Conservation (phyloP, 2,797 vertebrate species). For the Microhierax caerulescens region DNA sequence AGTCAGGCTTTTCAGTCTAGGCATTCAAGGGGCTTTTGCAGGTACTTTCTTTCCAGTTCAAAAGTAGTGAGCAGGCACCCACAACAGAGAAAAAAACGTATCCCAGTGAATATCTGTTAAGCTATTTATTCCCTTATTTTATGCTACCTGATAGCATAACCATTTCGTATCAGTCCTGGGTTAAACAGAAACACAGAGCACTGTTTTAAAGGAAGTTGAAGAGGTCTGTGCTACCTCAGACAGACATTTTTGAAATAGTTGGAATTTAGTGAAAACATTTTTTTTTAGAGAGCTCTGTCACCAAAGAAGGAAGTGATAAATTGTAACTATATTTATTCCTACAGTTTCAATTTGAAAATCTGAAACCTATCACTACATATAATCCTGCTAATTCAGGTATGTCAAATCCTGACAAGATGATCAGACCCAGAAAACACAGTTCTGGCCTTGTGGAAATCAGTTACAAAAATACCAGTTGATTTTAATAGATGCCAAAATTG, state of each 20-base stretch:
- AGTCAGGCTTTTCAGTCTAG: not conserved
- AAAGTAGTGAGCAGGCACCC: not conserved
- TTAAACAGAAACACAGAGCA: not conserved
- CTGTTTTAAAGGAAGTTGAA: not conserved
- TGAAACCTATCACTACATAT: not conserved
- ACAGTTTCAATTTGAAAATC: not conserved
- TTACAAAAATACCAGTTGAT: not conserved
- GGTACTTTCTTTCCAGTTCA: not conserved
- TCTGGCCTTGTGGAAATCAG: not conserved
- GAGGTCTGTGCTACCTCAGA: not conserved
- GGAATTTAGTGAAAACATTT: not conserved
- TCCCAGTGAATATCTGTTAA: not conserved
- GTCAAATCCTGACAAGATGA: not conserved
- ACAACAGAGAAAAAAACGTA: not conserved
- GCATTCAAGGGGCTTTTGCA: not conserved
- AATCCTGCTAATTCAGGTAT: not conserved
- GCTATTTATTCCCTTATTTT: not conserved
- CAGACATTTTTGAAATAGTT: not conserved
- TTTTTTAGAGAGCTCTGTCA: not conserved
- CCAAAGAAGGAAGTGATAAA: not conserved
- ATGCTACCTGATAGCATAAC: not conserved
- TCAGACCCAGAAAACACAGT: not conserved
- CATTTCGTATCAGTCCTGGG: not conserved
- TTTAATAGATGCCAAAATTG: not conserved
- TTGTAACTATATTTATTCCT: not conserved